These are phyloP conservation scores for Gambusia affinis DNA, from an alignment of 2,113 vertebrate genomes.

Conservation along the genomic window DNA sequence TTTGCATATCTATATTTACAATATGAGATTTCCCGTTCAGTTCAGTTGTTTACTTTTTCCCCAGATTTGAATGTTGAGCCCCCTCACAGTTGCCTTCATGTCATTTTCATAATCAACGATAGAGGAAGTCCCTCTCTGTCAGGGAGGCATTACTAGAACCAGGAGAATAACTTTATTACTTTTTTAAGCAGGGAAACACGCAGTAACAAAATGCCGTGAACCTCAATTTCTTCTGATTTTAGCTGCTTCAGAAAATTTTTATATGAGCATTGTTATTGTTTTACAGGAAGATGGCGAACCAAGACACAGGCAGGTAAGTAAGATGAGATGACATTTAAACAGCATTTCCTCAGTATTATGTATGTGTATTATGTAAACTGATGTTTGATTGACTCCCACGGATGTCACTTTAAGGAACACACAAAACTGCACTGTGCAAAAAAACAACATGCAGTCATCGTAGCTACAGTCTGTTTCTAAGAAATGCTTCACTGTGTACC, in stretches of 20 bases:
- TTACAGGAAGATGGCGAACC: constrained; percentile 47
- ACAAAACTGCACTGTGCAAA: neutral
- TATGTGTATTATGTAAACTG: neutral
- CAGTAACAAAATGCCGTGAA: neutral
- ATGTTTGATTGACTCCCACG: neutral
- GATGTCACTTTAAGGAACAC: neutral
- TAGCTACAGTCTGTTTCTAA: neutral
- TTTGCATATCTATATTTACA: constrained; percentile 8
- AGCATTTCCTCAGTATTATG: too few species aligned
- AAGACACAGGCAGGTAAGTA: constrained; percentile 57
- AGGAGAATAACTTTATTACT: neutral
- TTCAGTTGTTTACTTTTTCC: neutral
- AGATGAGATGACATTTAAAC: neutral
- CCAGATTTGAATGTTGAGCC: neutral
- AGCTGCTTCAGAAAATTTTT: neutral
- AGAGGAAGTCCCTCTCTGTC: constrained; percentile 65
- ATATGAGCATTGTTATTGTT: neutral
- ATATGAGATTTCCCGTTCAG: neutral
- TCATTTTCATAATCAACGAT: constrained; percentile 41
- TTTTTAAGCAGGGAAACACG: neutral
- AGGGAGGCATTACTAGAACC: constrained; percentile 19
- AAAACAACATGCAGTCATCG: neutral
- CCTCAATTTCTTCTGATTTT: constrained; percentile 9
- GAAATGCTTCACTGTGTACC: neutral
- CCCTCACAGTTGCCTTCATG: neutral